These are phyloP conservation scores for Drosophila kuntzei DNA, from an alignment of 2,888 invertebrate genomes.

Conservation along the genomic window DNA sequence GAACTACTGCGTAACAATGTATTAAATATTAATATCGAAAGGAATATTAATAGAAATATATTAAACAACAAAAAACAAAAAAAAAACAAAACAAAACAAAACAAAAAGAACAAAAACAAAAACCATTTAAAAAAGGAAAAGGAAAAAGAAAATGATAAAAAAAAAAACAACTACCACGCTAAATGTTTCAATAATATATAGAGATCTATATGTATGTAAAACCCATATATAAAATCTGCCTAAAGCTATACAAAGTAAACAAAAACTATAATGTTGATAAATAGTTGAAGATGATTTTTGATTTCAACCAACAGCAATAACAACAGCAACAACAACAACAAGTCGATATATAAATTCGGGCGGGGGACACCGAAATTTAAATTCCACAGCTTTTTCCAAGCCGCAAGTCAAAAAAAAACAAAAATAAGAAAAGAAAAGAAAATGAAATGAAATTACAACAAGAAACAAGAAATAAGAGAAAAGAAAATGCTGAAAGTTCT, in stretches of 20 bases:
- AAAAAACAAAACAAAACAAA: slow-evolving; percentile 23
- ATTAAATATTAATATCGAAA: slow-evolving; percentile 77
- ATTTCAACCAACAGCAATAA: slow-evolving; percentile 26
- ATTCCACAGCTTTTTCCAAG: slow-evolving; percentile 50
- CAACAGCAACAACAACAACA: no score
- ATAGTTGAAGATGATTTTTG: slow-evolving; percentile 6
- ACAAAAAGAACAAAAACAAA: slow-evolving; percentile 16
- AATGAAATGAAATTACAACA: background rate
- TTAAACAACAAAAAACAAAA: slow-evolving; percentile 36
- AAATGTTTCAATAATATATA: slow-evolving; percentile 77
- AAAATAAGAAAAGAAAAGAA: background rate
- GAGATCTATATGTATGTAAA: slow-evolving; percentile 65
- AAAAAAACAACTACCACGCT: slow-evolving; percentile 65
- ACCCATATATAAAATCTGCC: slow-evolving; percentile 46
- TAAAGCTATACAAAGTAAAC: slow-evolving; percentile 32
- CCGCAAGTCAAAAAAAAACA: slow-evolving; percentile 25
- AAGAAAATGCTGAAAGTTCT: slow-evolving; percentile 11
- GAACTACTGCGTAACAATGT: slow-evolving; percentile 73
- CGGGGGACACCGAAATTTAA: slow-evolving; percentile 42
- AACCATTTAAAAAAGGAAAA: slow-evolving; percentile 44
- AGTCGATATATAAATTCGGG: slow-evolving; percentile 34
- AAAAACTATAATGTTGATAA: slow-evolving; percentile 39
- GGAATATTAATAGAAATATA: slow-evolving; percentile 75
- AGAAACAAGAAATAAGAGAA: background rate
- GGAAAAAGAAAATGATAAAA: slow-evolving; percentile 32